Evolutionary conservation across 1,140 invertebrate genomes (phyloP), one percentile per base, ranked within the genome.

Genomic region (Leguminivora glycinivorella): DNA sequence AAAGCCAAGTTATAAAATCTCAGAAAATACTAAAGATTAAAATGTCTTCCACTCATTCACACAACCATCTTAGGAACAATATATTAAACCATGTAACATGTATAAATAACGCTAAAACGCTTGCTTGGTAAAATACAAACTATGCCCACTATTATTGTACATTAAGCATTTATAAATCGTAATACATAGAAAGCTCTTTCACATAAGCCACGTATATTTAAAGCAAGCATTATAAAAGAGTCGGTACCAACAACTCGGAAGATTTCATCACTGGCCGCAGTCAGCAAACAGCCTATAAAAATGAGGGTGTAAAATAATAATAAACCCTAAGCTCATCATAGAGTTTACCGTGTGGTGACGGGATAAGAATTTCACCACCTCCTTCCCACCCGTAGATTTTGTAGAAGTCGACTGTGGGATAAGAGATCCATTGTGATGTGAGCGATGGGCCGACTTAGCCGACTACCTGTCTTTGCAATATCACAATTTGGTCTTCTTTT

Each of bases 1-100:
- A 60, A 43, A n/a, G n/a, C 26, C 12, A n/a, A 24, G 14, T 60
- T 29, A 60, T 60, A 60, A 60, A 60, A 60, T 63, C n/a, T 63
- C 58, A 34, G 5, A 63, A 63, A 63, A 29, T 63, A 63, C 26
- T 1, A 34, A 31, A n/a, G 7, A 17, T 34, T 31, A 63, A 17
- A 63, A 31, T 17, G 34, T 17, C n/a, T 63, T 60, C 7, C 24
- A 60, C 25, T n/a, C 56, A 58, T 58, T 60, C 26, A 63, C 58
- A 63, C 58, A 63, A 63, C 58, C 58, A n/a, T 63, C 26, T 63
- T 63, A 63, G 58, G 58, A 63, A 63, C 58, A 29, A 63, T 17
- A 63, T 58, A 58, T 58, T 56, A 56, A 52, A 52, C n/a, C 17
- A 25, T 22, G 24, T 22, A 56, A 56, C 24, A 52, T 2, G 1